Base-by-base conservation (phyloP, 2,888 invertebrate species). In the Caenorhabditis imperialis region DNA sequence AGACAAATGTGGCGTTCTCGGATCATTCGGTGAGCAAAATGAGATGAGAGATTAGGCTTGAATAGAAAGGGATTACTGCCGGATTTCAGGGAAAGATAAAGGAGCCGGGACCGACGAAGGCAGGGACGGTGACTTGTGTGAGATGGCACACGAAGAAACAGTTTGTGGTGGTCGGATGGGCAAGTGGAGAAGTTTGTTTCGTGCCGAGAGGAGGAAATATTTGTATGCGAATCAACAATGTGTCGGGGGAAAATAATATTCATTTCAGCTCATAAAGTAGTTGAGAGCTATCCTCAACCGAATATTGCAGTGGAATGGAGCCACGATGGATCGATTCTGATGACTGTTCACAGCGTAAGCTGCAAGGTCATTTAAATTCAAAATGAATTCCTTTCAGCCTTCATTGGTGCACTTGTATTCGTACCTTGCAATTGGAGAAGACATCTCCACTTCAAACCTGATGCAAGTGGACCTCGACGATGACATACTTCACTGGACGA, bases 131-230 rank as follows among this genome's bases (percentile, higher is more conserved):
- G 16, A 62, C 63, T 10, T 67, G 54, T 45, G 45, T 81, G 3
- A 22, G 37, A 25, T 87, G 87, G 87, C 83, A 85, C 65, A 81
- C 84, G 12, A 69, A 72, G 8, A 74, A 82, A 27, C 55, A 77
- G 10, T 57, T 83, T 12, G 61, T 86, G 10, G 81, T 75, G 7
- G 72, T 81, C 20, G 86, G 84, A 10, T 87, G 86, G 86, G 57
- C 60, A 23, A 81, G 78, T 45, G 87, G 87, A 5, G 53, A 53
- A 12, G 47, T 81, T 20, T 47, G 27, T 44, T 65, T 75, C 22
- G 37, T 75, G 16, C 54, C 63, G 7, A 47, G 51, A 62, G 50
- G 44, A 80, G 50, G 58, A 18, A 25, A 33, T 40, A 37, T 58
- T 33, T 45, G 58, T 72, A 6, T 45, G 71, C n/a, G n/a, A n/a